phyloP scores from a whole-genome alignment of 2,888 invertebrate species.

The Dicycla oo region DNA sequence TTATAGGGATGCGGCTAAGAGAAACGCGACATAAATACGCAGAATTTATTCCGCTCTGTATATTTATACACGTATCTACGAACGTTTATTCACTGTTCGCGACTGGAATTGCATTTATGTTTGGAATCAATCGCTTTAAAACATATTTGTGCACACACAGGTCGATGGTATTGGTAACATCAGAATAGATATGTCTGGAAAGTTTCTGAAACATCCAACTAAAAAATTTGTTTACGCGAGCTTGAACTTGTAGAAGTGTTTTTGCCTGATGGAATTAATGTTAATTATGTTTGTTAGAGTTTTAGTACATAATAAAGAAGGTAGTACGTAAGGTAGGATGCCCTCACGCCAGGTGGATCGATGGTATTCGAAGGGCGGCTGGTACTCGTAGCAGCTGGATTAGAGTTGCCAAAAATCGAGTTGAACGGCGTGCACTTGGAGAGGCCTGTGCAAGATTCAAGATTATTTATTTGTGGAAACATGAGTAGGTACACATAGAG shows the following conservation, averaged over 20 bases:
- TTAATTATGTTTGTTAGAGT: neutral
- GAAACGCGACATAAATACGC: slow-evolving; percentile 47
- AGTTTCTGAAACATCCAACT: neutral
- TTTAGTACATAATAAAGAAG: too few species aligned
- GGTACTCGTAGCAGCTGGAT: neutral
- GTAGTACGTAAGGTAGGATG: neutral
- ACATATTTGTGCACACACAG: neutral
- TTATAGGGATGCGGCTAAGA: slow-evolving; percentile 43
- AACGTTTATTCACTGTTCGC: slow-evolving; percentile 38
- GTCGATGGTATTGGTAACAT: slow-evolving; percentile 18
- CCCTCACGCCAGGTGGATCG: neutral
- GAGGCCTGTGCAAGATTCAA: too few species aligned
- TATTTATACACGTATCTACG: slow-evolving; percentile 35
- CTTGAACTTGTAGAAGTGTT: neutral
- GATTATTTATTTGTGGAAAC: too few species aligned
- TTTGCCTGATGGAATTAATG: neutral
- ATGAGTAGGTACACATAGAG: too few species aligned
- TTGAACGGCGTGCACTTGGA: neutral
- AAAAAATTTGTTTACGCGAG: neutral
- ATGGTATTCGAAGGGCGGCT: neutral
- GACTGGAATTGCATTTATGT: slow-evolving; percentile 29
- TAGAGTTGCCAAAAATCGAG: neutral
- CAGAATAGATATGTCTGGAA: slow-evolving; percentile 8
- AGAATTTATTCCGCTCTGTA: slow-evolving; percentile 36
- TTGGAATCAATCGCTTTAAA: slow-evolving; percentile 33